These are phyloP conservation scores for Catalaphyllia jardinei DNA, from an alignment of 64 coral and sea anemone genomes.

Conservation along the genomic window DNA sequence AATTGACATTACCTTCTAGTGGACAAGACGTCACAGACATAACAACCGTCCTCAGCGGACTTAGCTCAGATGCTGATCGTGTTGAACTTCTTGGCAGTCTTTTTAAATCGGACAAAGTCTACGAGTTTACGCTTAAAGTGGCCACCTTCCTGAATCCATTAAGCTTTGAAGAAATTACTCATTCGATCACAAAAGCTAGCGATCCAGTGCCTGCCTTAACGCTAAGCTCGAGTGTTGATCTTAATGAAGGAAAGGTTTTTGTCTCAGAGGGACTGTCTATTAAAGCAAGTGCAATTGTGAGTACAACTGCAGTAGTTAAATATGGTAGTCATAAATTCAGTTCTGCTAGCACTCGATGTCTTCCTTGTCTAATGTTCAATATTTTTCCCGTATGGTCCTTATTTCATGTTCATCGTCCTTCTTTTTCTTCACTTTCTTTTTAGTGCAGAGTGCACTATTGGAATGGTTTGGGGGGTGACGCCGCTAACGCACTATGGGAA, in stretches of 20 bases:
- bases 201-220: slow-evolving; percentile 22
- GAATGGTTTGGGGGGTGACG: too few relatives aligned
- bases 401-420: too few relatives aligned
- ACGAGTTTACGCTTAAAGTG: slow-evolving; percentile 59
- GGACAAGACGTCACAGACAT: not conserved
- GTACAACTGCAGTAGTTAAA: not conserved
- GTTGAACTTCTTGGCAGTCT: slow-evolving; percentile 16
- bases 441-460: too few relatives aligned
- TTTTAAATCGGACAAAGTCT: slow-evolving; percentile 4
- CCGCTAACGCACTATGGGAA: too few relatives aligned
- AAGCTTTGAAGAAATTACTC: not conserved
- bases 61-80: not conserved
- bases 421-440: too few relatives aligned
- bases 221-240: slow-evolving; percentile 42
- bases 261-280: slow-evolving; percentile 45
- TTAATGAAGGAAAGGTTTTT: slow-evolving; percentile 6
- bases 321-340: too few relatives aligned
- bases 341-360: too few relatives aligned
- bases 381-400: too few relatives aligned
- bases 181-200: slow-evolving; percentile 32
- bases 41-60: not conserved
- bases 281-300: slow-evolving; percentile 50
- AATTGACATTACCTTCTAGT: slow-evolving; percentile 18
- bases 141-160: slow-evolving; percentile 43
- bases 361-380: too few relatives aligned